These are phyloP conservation scores for Caenorhabditis brenneri DNA, from an alignment of 1,140 invertebrate species.

Conservation along the genomic window DNA sequence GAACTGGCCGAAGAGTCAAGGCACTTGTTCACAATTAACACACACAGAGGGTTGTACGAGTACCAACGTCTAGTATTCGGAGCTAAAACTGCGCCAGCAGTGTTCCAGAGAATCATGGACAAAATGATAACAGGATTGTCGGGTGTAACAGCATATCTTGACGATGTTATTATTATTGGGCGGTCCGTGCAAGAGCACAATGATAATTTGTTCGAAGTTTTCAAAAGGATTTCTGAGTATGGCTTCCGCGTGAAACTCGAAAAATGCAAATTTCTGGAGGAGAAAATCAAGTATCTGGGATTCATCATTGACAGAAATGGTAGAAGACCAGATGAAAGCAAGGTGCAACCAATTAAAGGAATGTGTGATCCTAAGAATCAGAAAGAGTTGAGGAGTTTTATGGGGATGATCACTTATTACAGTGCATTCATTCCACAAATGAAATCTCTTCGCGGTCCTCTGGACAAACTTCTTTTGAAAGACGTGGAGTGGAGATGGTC, in stretches of 20 bases:
- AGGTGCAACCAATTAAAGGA: slow-evolving; percentile 52
- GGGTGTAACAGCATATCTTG: slow-evolving; percentile 58
- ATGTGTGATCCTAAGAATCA: slow-evolving; percentile 60
- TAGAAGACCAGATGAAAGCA: slow-evolving; percentile 56
- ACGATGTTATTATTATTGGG: slow-evolving; percentile 51
- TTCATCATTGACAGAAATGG: slow-evolving; percentile 56
- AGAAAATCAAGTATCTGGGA: slow-evolving; percentile 55
- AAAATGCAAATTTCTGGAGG: slow-evolving; percentile 57
- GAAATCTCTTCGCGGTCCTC: slow-evolving; percentile 52
- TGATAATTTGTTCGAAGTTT: slow-evolving; percentile 32
- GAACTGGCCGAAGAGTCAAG: slow-evolving; percentile 60
- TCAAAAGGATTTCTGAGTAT: slow-evolving; percentile 36
- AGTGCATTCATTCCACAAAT: slow-evolving; percentile 54
- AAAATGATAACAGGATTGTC: slow-evolving; percentile 67
- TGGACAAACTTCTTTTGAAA: slow-evolving; percentile 59
- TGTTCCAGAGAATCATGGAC: slow-evolving; percentile 74
- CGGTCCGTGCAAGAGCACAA: slow-evolving; percentile 39
- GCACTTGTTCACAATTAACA: slow-evolving; percentile 52
- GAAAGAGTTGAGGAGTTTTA: slow-evolving; percentile 55
- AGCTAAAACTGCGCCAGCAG: slow-evolving; percentile 72
- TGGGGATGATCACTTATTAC: slow-evolving; percentile 64
- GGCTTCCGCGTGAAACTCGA: slow-evolving; percentile 51
- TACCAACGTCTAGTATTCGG: slow-evolving; percentile 72
- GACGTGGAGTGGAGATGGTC: slow-evolving; percentile 60
- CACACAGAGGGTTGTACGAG: slow-evolving; percentile 55